Evolutionary conservation across 2,888 invertebrate species (phyloP).

Genomic region (Apodemia mormo): DNA sequence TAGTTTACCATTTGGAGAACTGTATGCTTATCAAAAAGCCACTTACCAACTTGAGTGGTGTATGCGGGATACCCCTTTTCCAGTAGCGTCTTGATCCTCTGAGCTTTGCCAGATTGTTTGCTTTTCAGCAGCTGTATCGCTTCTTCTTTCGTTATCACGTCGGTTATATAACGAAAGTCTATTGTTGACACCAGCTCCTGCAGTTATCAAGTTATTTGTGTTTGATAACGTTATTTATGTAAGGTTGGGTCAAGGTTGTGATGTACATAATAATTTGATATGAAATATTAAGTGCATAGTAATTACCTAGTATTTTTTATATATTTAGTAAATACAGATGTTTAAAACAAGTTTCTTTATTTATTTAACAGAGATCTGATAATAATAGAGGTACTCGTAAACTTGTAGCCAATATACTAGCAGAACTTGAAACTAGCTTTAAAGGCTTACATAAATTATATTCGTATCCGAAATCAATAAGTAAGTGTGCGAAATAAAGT

Average conservation of each 20-base stretch:
- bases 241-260: not conserved
- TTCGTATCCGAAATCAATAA: too few relatives aligned
- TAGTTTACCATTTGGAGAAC: too few relatives aligned
- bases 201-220: not conserved
- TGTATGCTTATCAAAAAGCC: not conserved
- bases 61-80: constrained; percentile 91
- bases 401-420: too few relatives aligned
- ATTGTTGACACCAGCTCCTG: constrained; percentile 90
- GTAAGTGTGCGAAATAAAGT: too few relatives aligned
- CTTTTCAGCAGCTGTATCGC: constrained; percentile 86
- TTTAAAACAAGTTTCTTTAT: too few relatives aligned
- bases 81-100: constrained; percentile 83
- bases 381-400: too few relatives aligned
- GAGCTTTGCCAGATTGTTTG: constrained; percentile 79
- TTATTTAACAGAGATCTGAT: too few relatives aligned
- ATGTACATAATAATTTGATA: not conserved
- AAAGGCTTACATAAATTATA: too few relatives aligned
- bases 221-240: not conserved
- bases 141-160: constrained; percentile 91
- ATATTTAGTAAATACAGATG: too few relatives aligned
- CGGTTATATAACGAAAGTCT: constrained; percentile 92
- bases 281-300: not conserved
- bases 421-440: too few relatives aligned
- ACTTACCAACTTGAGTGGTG: constrained; percentile 91
- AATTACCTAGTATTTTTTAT: too few relatives aligned